A percentile compares a stretch with the other conserved stretches of the same genome.
These are phyloP conservation scores for Morpho helenor DNA, from an alignment of 2,888 invertebrate species.

Conservation along the genomic window DNA sequence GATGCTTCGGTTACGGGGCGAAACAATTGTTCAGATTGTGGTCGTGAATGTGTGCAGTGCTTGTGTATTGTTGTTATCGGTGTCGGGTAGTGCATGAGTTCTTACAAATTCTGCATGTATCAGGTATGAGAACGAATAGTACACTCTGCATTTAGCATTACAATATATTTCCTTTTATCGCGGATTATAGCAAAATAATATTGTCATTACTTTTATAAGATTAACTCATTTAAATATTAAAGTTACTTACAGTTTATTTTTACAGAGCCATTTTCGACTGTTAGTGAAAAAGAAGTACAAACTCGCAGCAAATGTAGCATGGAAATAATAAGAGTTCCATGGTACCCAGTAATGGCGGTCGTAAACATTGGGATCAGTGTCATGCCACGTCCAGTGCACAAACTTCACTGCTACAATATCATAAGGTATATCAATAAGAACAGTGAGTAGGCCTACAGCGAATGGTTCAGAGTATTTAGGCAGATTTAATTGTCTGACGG, in stretches of 20 bases:
- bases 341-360: conserved; percentile 91
- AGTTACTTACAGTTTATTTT: conserved; percentile 64
- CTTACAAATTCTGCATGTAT: too few relatives aligned
- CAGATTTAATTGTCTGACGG: conserved; percentile 75
- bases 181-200: too few relatives aligned
- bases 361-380: conserved; percentile 83
- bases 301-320: conserved; percentile 85
- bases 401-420: conserved; percentile 89
- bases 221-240: too few relatives aligned
- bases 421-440: conserved; percentile 88
- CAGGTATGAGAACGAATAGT: too few relatives aligned
- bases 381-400: conserved; percentile 92
- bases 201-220: too few relatives aligned
- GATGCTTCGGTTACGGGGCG: too few relatives aligned
- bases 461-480: conserved; percentile 80
- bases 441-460: conserved; percentile 84
- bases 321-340: conserved; percentile 91
- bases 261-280: conserved; percentile 76
- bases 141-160: too few relatives aligned
- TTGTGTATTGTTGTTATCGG: too few relatives aligned
- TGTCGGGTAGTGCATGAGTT: too few relatives aligned
- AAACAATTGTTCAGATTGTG: too few relatives aligned
- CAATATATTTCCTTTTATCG: too few relatives aligned
- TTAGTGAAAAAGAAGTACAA: conserved; percentile 84
- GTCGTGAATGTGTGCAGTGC: too few relatives aligned